These are phyloP conservation scores for Thrips palmi DNA, from an alignment of 1,140 invertebrate genomes.

Conservation along the genomic window DNA sequence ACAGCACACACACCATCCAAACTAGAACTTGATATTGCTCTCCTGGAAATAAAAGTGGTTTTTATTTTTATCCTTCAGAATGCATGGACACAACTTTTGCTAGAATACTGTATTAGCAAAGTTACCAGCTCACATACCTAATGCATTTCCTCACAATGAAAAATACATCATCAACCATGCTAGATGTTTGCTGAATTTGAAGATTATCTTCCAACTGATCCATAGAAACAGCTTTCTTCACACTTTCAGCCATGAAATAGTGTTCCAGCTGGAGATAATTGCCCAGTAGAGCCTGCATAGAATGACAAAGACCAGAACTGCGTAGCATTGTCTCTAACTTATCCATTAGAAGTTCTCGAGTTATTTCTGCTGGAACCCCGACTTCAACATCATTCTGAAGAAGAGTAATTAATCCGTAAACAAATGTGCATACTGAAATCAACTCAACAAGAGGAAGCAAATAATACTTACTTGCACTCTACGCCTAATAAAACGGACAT, in stretches of 20 bases:
- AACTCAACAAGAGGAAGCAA: constrained; percentile 1
- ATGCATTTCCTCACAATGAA: constrained; percentile 95
- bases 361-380: constrained; percentile 1
- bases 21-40: constrained; percentile 74
- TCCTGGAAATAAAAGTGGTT: constrained; percentile 28
- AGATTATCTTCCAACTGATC: constrained; percentile 48
- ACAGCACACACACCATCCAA: constrained; percentile 93
- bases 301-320: constrained; percentile 57
- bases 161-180: constrained; percentile 94
- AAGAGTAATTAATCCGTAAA: constrained; percentile 8
- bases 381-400: constrained; percentile 10
- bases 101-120: not conserved
- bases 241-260: constrained; percentile 91
- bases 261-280: constrained; percentile 85
- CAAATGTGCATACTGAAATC: constrained; percentile 14
- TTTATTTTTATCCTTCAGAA: not conserved
- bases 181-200: constrained; percentile 60
- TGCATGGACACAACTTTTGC: not conserved
- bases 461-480: constrained; percentile 45
- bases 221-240: constrained; percentile 82
- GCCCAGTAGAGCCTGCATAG: constrained; percentile 79
- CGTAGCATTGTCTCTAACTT: constrained; percentile 50
- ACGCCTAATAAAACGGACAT: constrained; percentile 71
- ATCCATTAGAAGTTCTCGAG: constrained; percentile 15
- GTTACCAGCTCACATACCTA: constrained; percentile 31